Evolutionary conservation across 2,888 invertebrate genomes (phyloP).

Genomic region (Metellina segmentata): DNA sequence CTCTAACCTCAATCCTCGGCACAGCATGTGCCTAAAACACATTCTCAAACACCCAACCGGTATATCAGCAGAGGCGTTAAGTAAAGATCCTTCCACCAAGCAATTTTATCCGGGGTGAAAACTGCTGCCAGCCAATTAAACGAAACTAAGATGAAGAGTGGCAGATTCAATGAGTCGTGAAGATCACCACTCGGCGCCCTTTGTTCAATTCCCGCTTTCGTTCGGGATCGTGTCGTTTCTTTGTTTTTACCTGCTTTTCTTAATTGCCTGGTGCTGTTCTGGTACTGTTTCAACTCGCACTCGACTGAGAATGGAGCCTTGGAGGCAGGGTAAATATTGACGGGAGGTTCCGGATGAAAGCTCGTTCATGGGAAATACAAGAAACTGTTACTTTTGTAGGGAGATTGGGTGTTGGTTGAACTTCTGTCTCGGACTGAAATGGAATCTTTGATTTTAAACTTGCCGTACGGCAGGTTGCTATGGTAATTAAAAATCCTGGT

Average conservation of each 20-base stretch:
- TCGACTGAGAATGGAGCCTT: neutral
- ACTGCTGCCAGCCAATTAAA: constrained; percentile 16
- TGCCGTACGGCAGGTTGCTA: too few relatives aligned
- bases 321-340: neutral
- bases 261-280: neutral
- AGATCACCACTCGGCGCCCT: constrained; percentile 2
- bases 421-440: neutral
- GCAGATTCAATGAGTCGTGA: constrained; percentile 29
- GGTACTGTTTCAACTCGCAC: neutral
- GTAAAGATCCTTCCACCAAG: neutral
- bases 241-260: constrained; percentile 1
- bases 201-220: neutral
- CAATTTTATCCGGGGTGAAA: neutral
- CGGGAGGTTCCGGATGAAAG: neutral
- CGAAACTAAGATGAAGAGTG: constrained; percentile 2
- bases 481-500: too few relatives aligned
- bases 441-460: neutral
- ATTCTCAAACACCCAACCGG: neutral
- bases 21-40: constrained; percentile 18
- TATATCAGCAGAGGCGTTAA: neutral
- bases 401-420: neutral
- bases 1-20: constrained; percentile 48
- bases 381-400: neutral
- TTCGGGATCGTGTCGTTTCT: neutral
- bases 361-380: neutral